Evolutionary conservation across 2,113 vertebrate genomes (phyloP).

Genomic region (Piaya cayana): DNA sequence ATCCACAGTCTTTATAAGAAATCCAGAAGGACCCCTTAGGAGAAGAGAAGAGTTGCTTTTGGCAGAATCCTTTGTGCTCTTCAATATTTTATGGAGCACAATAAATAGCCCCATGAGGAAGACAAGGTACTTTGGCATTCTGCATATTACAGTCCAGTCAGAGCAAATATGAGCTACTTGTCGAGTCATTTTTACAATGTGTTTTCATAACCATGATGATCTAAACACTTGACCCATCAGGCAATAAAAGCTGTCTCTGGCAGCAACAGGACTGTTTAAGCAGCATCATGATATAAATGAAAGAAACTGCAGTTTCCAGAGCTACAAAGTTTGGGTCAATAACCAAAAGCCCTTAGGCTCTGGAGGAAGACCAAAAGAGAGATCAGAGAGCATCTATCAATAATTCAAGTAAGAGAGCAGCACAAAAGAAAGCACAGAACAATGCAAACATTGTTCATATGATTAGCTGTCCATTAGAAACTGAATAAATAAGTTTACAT

Average conservation of each 20-base stretch:
- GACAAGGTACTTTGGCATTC: background rate
- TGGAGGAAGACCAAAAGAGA: background rate
- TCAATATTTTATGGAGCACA: conserved; percentile 23
- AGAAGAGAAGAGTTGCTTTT: background rate
- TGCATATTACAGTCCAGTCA: background rate
- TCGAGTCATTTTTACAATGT: accelerated
- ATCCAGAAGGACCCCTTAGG: background rate
- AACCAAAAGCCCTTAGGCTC: background rate
- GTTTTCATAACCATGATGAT: background rate
- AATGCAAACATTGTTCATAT: background rate
- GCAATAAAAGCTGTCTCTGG: background rate
- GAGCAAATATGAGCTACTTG: background rate
- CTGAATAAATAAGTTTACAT: background rate
- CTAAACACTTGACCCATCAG: background rate
- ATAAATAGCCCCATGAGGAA: background rate
- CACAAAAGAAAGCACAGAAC: background rate
- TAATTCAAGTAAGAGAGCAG: background rate
- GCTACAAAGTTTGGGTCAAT: background rate
- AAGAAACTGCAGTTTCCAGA: background rate
- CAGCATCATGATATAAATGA: background rate
- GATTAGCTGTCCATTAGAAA: background rate
- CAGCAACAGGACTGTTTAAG: background rate
- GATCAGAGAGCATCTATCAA: background rate
- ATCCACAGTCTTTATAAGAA: background rate
- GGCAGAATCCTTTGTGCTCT: background rate